Conservation (phyloP, 2,113 vertebrate species). For the Rhinoderma darwinii region DNA sequence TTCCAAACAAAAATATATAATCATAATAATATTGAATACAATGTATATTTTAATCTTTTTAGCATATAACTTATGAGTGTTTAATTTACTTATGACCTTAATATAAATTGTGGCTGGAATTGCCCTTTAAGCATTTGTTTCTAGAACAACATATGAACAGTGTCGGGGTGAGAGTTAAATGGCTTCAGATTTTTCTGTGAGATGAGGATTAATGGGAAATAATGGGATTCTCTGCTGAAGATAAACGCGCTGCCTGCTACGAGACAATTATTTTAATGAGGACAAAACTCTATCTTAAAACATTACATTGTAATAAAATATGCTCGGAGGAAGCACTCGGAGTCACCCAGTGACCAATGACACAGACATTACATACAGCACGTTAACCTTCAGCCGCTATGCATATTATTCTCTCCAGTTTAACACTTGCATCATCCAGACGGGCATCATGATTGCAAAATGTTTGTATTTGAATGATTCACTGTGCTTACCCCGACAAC, state of each 20-base stretch:
- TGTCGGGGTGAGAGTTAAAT: slow-evolving; percentile 7
- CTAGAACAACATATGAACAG: not conserved
- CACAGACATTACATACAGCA: slow-evolving; percentile 27
- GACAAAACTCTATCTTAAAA: slow-evolving; percentile 53
- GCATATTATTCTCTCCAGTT: not conserved
- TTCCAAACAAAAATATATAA: no score
- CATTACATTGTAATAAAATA: slow-evolving; percentile 55
- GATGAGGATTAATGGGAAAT: slow-evolving; percentile 53
- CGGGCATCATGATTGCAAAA: not conserved
- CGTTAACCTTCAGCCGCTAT: slow-evolving; percentile 28
- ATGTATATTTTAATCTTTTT: no score
- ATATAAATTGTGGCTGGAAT: not conserved
- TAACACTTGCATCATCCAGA: not conserved
- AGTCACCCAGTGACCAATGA: slow-evolving; percentile 46
- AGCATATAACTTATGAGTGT: not conserved
- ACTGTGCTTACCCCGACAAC: not conserved
- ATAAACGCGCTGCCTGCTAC: slow-evolving; percentile 46
- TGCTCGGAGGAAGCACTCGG: not conserved
- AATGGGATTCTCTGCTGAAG: slow-evolving; percentile 37
- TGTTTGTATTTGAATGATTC: not conserved
- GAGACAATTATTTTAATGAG: slow-evolving; percentile 59
- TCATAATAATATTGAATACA: no score
- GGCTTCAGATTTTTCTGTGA: not conserved
- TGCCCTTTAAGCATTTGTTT: not conserved
- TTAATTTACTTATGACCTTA: not conserved